phyloP scores from a whole-genome alignment of 2,797 vertebrate species.

The Anas georgica region DNA sequence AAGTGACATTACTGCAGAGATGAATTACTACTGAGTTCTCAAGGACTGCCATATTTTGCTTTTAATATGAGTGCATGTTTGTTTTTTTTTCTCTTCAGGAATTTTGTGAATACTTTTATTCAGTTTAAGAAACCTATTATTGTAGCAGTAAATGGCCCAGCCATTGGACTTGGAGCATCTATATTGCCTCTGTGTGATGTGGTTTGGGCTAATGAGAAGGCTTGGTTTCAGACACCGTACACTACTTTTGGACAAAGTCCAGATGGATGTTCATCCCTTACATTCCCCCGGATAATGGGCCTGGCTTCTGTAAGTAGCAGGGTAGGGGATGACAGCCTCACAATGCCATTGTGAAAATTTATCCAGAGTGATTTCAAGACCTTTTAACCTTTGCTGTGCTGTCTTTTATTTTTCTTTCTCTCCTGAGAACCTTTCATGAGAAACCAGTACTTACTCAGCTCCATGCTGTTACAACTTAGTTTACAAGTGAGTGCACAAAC shows the following conservation, averaged over 20 bases:
- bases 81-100: conserved; percentile 81
- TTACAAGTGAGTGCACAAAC: neutral
- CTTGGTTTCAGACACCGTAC: conserved; percentile 98
- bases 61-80: conserved; percentile 56
- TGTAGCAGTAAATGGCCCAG: conserved; percentile 94
- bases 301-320: conserved; percentile 90
- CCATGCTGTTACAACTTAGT: neutral
- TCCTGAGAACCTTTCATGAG: conserved; percentile 27
- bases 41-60: conserved; percentile 33
- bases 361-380: neutral
- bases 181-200: conserved; percentile 96
- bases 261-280: conserved; percentile 93
- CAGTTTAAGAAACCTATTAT: conserved; percentile 98
- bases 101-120: conserved; percentile 97
- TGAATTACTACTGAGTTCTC: neutral
- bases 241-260: conserved; percentile 94
- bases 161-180: conserved; percentile 92
- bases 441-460: neutral
- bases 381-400: neutral
- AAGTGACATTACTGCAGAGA: neutral
- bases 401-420: neutral
- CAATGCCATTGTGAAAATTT: neutral
- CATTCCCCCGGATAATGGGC: conserved; percentile 96
- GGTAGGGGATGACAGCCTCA: conserved; percentile 12
- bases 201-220: conserved; percentile 98